Conservation (phyloP, 1,140 invertebrate species). For the Venturia canescens region DNA sequence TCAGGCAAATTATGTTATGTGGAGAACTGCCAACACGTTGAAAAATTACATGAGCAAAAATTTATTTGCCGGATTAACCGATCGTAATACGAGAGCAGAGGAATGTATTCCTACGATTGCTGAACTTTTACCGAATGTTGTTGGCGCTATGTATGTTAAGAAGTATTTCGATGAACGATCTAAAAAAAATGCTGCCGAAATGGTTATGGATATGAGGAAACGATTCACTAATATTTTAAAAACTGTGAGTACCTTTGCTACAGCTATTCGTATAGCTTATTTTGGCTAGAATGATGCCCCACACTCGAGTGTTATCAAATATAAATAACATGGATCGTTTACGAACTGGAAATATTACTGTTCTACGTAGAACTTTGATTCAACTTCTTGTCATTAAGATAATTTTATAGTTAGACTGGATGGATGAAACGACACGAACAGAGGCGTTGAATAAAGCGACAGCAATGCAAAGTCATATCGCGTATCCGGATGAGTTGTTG, state of each 20-base stretch:
- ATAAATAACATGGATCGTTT: too few relatives aligned
- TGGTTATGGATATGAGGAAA: conserved; percentile 82
- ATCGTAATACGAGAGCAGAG: conserved; percentile 89
- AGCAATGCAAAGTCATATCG: conserved; percentile 78
- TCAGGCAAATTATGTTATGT: conserved; percentile 89
- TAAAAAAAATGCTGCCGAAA: conserved; percentile 79
- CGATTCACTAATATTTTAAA: conserved; percentile 79
- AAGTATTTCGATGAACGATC: conserved; percentile 78
- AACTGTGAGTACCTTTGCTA: conserved; percentile 65
- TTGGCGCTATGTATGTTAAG: conserved; percentile 79
- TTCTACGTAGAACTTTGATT: too few relatives aligned
- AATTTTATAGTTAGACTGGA: conserved; percentile 79
- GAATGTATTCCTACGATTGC: conserved; percentile 87
- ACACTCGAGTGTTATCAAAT: too few relatives aligned
- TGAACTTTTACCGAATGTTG: conserved; percentile 84
- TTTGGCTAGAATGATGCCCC: too few relatives aligned
- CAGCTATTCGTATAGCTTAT: neutral
- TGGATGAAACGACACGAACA: conserved; percentile 81
- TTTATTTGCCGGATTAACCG: conserved; percentile 86
- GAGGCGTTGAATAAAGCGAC: conserved; percentile 79
- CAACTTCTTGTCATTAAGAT: too few relatives aligned
- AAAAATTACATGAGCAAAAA: conserved; percentile 87
- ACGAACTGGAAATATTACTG: too few relatives aligned
- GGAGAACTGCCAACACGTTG: conserved; percentile 85
- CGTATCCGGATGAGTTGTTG: conserved; percentile 74